phyloP scores from a whole-genome alignment of 2,113 vertebrate species.

The Orycteropus afer region DNA sequence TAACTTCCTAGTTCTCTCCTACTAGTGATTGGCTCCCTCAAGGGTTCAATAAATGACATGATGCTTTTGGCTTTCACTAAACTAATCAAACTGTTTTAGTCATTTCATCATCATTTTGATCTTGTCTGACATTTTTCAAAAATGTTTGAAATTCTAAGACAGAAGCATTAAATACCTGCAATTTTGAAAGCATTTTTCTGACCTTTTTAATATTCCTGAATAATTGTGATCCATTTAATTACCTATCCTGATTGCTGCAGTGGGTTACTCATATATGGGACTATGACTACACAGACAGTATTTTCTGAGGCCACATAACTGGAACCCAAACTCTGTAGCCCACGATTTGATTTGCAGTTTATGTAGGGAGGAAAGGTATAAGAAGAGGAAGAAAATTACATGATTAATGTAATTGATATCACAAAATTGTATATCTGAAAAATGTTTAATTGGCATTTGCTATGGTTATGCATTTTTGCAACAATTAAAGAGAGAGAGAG shows the following conservation, averaged over 20 bases:
- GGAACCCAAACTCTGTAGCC: neutral
- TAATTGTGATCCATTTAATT: constrained; percentile 67
- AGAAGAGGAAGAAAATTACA: neutral
- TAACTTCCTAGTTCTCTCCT: neutral
- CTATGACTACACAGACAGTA: neutral
- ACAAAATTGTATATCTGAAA: neutral
- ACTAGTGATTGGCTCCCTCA: neutral
- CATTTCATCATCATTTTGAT: constrained; percentile 66
- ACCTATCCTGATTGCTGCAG: neutral
- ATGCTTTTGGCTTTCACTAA: constrained; percentile 50
- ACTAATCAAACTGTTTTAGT: constrained; percentile 14
- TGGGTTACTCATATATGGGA: neutral
- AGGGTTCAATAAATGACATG: neutral
- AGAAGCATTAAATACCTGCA: constrained; percentile 67
- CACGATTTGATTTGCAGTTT: neutral
- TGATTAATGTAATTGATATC: neutral
- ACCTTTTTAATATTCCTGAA: constrained; percentile 79
- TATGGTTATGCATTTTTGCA: neutral
- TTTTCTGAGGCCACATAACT: neutral
- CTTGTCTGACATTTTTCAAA: constrained; percentile 75
- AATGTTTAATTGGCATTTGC: neutral
- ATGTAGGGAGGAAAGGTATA: neutral
- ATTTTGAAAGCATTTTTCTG: constrained; percentile 74
- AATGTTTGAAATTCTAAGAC: constrained; percentile 66
- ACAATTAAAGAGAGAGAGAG: neutral